Evolutionary conservation across 92 coral and sea anemone genomes (phyloP).

Genomic region (Parazoanthus atlanticus): DNA sequence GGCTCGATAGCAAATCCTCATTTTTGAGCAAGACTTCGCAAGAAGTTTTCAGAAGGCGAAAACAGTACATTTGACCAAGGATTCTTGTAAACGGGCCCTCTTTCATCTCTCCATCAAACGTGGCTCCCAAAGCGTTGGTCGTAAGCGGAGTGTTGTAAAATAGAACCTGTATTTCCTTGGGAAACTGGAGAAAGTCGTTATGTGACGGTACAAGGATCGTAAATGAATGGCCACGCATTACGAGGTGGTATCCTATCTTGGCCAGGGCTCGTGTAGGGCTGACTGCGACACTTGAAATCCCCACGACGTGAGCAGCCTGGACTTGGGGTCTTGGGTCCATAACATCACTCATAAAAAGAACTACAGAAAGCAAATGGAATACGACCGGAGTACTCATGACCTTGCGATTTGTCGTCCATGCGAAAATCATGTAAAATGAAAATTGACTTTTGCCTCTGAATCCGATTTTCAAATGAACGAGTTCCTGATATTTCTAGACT

Average conservation of each 20-base stretch:
- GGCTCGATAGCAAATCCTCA: background rate
- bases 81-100: background rate
- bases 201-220: background rate
- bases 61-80: background rate
- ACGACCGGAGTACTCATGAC: background rate
- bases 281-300: background rate
- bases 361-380: background rate
- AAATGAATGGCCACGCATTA: constrained; percentile 2
- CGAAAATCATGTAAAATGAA: background rate
- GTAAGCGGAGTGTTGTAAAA: background rate
- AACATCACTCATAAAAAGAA: background rate
- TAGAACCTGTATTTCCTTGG: background rate
- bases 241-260: background rate
- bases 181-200: background rate
- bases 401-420: background rate
- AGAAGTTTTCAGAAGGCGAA: background rate
- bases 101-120: background rate
- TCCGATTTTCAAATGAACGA: too few relatives aligned
- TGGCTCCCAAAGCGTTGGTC: background rate
- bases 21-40: background rate
- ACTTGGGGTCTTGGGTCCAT: background rate
- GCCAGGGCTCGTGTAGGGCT: background rate
- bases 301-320: constrained; percentile 5
- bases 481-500: too few relatives aligned
- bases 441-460: background rate